Conservation (phyloP, 2,888 invertebrate genomes). For the Megamerina dolium region DNA sequence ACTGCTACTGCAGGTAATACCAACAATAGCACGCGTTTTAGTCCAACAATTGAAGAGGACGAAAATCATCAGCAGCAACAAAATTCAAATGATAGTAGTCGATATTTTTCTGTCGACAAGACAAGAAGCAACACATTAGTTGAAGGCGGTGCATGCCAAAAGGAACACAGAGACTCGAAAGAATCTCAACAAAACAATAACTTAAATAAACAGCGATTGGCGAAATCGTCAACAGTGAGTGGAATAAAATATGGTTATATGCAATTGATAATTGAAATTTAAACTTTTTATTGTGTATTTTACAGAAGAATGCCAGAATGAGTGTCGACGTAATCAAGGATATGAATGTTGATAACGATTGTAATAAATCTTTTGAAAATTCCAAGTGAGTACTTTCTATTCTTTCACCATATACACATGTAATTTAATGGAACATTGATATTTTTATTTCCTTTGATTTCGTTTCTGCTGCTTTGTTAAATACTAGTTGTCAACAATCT, state of each 20-base stretch:
- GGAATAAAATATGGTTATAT: no score
- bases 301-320: conserved; percentile 48
- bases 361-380: conserved; percentile 46
- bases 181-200: no score
- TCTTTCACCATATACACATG: background rate
- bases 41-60: conserved; percentile 45
- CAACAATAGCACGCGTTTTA: conserved; percentile 28
- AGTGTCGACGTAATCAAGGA: conserved; percentile 48
- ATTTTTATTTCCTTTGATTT: conserved; percentile 3
- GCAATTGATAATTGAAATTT: no score
- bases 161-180: no score
- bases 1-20: conserved; percentile 19
- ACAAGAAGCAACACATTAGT: conserved; percentile 15
- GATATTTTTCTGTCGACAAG: conserved; percentile 30
- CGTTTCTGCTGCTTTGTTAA: conserved; percentile 4
- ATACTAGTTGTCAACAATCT: conserved; percentile 29
- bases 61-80: conserved; percentile 23
- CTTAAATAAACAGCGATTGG: no score
- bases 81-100: conserved; percentile 25
- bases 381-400: conserved; percentile 34
- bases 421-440: conserved; percentile 1
- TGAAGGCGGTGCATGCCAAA: conserved; percentile 29
- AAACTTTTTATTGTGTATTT: conserved; percentile 4
- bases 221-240: no score
- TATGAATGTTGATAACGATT: conserved; percentile 45